Conservation (phyloP, 2,797 vertebrate genomes). For the Menidia menidia region DNA sequence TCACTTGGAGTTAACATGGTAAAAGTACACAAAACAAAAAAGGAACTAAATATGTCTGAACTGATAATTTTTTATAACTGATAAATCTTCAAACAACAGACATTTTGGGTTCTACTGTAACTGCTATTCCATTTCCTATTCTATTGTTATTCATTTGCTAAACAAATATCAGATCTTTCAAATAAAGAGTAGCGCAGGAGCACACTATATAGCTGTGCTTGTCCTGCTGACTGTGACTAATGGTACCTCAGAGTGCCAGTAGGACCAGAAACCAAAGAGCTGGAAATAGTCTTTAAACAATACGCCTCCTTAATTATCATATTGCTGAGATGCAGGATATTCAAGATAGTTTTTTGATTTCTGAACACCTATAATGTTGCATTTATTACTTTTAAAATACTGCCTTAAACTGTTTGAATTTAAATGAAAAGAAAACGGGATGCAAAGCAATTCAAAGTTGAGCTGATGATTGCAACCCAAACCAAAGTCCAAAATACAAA, state of each 20-base stretch:
- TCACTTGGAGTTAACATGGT: neutral
- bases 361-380: slow-evolving; percentile 67
- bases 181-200: slow-evolving; percentile 46
- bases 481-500: too few species aligned
- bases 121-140: neutral
- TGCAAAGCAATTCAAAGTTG: too few species aligned
- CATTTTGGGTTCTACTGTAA: slow-evolving; percentile 22
- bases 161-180: slow-evolving; percentile 36
- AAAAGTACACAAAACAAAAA: neutral
- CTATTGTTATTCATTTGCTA: neutral
- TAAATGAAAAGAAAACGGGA: too few species aligned
- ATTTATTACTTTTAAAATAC: slow-evolving; percentile 34
- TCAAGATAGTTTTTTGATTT: slow-evolving; percentile 70
- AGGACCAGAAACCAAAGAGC: slow-evolving; percentile 73
- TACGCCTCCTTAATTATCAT: slow-evolving; percentile 74
- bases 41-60: slow-evolving; percentile 19
- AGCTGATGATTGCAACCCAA: too few species aligned
- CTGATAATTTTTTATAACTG: too few species aligned
- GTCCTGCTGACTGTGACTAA: slow-evolving; percentile 75
- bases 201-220: slow-evolving; percentile 38
- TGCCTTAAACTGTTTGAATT: too few species aligned
- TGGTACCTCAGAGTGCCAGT: slow-evolving; percentile 77
- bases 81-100: neutral
- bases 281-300: slow-evolving; percentile 75
- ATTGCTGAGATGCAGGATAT: slow-evolving; percentile 64